Conservation (phyloP, 2,888 invertebrate genomes). For the Rhagonycha lutea region DNA sequence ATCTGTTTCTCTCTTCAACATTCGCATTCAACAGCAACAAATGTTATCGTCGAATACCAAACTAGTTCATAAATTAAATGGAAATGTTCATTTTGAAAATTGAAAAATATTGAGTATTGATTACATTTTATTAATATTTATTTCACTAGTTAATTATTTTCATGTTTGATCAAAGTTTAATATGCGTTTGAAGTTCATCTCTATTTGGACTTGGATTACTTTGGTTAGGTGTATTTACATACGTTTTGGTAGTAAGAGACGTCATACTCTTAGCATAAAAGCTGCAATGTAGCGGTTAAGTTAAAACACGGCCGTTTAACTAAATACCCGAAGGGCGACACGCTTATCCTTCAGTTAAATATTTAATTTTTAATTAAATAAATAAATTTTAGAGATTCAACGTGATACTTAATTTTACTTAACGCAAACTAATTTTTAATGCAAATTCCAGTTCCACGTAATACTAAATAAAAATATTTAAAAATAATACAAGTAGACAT, state of each 20-base stretch:
- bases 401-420: not conserved
- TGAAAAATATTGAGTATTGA: too few species aligned
- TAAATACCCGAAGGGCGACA: not conserved
- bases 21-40: too few species aligned
- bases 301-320: not conserved
- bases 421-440: not conserved
- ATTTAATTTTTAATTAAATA: not conserved
- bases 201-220: not conserved
- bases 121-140: too few species aligned
- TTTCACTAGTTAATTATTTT: not conserved
- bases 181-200: not conserved
- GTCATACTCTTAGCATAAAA: not conserved
- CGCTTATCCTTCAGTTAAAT: not conserved
- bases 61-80: not conserved
- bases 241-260: not conserved
- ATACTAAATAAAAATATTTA: too few species aligned
- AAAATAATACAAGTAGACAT: too few species aligned
- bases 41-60: not conserved
- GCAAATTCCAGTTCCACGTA: too few species aligned
- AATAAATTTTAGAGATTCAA: not conserved
- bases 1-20: too few species aligned
- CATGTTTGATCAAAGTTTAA: not conserved
- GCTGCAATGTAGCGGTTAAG: not conserved
- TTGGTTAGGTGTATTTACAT: not conserved
- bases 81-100: too few species aligned